Base-by-base conservation (phyloP, 2,888 invertebrate species). In the Leptinotarsa peninsularis region DNA sequence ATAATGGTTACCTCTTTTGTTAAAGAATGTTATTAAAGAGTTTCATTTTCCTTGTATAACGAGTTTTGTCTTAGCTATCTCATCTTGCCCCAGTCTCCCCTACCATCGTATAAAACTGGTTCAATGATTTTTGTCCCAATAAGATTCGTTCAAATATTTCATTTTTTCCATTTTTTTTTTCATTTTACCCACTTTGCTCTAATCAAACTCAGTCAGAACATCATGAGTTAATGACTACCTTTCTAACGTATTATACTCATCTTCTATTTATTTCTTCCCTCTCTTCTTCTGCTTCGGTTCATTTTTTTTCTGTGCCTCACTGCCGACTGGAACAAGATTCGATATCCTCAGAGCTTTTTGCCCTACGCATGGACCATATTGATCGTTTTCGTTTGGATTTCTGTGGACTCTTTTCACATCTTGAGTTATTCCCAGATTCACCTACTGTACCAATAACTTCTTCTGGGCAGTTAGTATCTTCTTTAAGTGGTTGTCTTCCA, bases 371-470 rank as follows among this genome's bases (percentile, higher is more conserved):
- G 7, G n/a, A 4, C 33, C 43, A 63, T n/a, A n/a, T 33, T 2
- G 63, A n/a, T 43, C n/a, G 17, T 4, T 63, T 63, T 14, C 17
- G n/a, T 1, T n/a, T 63, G 3, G n/a, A 17, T 10, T 33, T 63
- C 4, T 17, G 63, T 63, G 15, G 27, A 10, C 43, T n/a, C 2
- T n/a, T 33, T 63, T 63, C 70, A 70, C 49, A 70, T 49, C 49
- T 56, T 7, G 33, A 43, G 10, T 58, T 49, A 49, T 15, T 56
- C 3, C 49, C 33, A 43, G 67, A 72, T 23, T 21, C 14, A n/a
- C 60, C 70, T 18, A 58, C 49, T 52, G 15, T 52, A 15, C n/a
- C 17, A 52, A 52, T 2, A 1, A 5, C n/a, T 52, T 52, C 52
- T 52, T 52, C 52, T 15, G 52, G 2, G n/a, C n/a, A 15, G 4